Conservation (phyloP, 2,797 vertebrate genomes). For the Esox masquinongy region DNA sequence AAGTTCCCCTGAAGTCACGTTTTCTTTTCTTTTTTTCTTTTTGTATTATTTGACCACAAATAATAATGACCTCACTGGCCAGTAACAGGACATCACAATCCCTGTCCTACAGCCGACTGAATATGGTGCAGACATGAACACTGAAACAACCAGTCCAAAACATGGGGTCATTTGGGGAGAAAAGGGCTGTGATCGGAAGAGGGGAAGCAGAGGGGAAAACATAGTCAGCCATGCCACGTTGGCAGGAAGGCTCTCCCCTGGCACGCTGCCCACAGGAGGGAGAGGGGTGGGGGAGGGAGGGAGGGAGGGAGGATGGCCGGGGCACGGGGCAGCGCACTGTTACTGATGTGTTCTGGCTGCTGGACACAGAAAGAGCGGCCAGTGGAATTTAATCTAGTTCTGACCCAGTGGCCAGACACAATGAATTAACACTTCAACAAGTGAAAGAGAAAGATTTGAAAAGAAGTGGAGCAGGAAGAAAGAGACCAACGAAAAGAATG, state of each 20-base stretch:
- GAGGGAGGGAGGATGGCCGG: constrained; percentile 4
- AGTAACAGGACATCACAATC: too few relatives aligned
- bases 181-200: constrained; percentile 33
- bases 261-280: constrained; percentile 60
- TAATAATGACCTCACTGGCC: too few relatives aligned
- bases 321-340: not conserved
- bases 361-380: constrained; percentile 36
- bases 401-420: constrained; percentile 51
- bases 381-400: constrained; percentile 58
- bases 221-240: constrained; percentile 75
- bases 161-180: constrained; percentile 31
- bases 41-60: too few relatives aligned
- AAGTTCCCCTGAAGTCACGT: too few relatives aligned
- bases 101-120: not conserved
- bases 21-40: too few relatives aligned
- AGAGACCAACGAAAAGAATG: constrained; percentile 19
- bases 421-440: constrained; percentile 50
- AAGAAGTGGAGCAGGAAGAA: not conserved
- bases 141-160: not conserved
- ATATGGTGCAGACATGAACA: not conserved
- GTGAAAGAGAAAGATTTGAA: not conserved
- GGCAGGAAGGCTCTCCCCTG: constrained; percentile 74
- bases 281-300: constrained; percentile 25
- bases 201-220: constrained; percentile 39
- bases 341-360: not conserved